Evolutionary conservation across 2,888 invertebrate species (phyloP).

Genomic region (Drosophila pullipes): DNA sequence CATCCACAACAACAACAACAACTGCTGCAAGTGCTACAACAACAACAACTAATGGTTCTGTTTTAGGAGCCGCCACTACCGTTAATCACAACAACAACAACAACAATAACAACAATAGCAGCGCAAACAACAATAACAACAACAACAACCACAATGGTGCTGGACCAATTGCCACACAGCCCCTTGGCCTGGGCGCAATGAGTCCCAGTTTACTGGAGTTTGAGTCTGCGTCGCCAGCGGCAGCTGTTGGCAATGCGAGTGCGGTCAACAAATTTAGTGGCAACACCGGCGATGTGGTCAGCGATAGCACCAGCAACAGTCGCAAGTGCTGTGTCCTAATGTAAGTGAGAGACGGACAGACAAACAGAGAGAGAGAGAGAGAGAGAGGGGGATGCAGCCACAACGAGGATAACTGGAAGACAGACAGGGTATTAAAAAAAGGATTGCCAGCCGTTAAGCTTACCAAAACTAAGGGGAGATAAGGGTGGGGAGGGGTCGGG

Average conservation of each 20-base stretch:
- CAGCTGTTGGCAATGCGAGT: conserved; percentile 69
- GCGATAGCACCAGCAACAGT: conserved; percentile 89
- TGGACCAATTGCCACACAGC: conserved; percentile 74
- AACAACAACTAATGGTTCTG: conserved; percentile 84
- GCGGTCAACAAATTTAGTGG: conserved; percentile 88
- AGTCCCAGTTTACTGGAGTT: conserved; percentile 85
- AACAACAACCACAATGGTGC: conserved; percentile 65
- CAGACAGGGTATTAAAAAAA: conserved; percentile 57
- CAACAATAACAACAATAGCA: conserved; percentile 83
- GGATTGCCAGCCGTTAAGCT: conserved; percentile 65
- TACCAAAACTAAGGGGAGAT: conserved; percentile 43
- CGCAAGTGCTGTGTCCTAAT: conserved; percentile 90
- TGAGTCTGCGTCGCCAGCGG: conserved; percentile 62
- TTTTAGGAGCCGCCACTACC: conserved; percentile 83
- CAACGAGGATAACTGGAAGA: conserved; percentile 12
- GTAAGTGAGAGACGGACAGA: conserved; percentile 84
- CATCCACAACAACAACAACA: conserved; percentile 42
- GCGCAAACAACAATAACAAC: conserved; percentile 82
- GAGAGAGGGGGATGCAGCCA: background rate
- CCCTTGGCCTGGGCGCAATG: conserved; percentile 82
- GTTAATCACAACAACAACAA: conserved; percentile 58
- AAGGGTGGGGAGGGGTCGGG: background rate
- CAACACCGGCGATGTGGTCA: conserved; percentile 91
- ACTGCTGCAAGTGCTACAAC: conserved; percentile 47
- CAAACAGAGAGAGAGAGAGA: background rate